A percentile compares a stretch with the other conserved stretches of the same genome.
Conservation (phyloP, 1,140 invertebrate species). For the Drosophila funebris region DNA sequence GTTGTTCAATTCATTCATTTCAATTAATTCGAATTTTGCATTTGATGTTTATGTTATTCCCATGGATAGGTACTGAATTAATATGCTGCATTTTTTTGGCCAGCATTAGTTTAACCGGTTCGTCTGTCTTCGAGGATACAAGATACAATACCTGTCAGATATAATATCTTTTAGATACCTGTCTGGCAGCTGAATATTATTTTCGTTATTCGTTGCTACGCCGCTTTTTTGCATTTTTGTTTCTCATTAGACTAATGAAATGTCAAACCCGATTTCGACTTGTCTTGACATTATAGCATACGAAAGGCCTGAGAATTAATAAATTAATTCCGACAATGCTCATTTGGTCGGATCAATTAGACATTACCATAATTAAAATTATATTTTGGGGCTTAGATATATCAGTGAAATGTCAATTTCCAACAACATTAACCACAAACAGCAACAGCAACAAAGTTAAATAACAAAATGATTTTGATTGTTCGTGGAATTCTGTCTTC, state of each 20-base stretch:
- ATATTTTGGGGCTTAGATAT: not conserved
- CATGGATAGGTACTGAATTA: not conserved
- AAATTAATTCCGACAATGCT: not conserved
- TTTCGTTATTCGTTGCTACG: conserved; percentile 30
- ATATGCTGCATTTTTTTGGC: conserved; percentile 23
- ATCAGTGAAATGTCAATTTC: not conserved
- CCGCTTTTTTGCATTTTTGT: not conserved
- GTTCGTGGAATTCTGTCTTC: too few relatives aligned
- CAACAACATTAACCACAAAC: not conserved
- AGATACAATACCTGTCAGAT: not conserved
- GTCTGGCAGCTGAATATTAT: conserved; percentile 9
- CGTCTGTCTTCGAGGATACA: not conserved
- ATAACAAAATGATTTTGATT: not conserved
- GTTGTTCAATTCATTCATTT: conserved; percentile 20
- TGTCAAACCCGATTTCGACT: conserved; percentile 12
- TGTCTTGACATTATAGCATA: conserved; percentile 15
- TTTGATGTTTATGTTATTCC: conserved; percentile 1
- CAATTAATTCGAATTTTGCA: conserved; percentile 6
- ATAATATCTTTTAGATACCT: conserved; percentile 1
- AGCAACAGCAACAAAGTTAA: not conserved
- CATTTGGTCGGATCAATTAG: not conserved
- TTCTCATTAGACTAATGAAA: conserved; percentile 49
- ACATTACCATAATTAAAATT: not conserved
- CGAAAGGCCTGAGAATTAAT: conserved; percentile 8
- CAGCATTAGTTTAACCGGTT: conserved; percentile 64